Conservation (phyloP, 2,113 vertebrate species). For the Dipodomys ordii region DNA sequence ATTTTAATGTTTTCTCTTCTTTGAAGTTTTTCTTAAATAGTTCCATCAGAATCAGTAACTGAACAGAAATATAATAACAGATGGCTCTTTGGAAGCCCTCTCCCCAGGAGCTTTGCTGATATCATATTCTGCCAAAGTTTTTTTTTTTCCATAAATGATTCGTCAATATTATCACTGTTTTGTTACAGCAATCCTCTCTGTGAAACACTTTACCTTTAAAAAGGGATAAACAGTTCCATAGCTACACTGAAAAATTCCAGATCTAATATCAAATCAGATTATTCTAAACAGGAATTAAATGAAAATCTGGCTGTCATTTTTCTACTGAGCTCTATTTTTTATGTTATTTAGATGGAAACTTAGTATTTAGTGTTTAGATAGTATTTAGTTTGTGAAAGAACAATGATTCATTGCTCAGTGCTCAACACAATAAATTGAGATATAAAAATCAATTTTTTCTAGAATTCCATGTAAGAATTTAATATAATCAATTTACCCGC, state of each 20-base stretch:
- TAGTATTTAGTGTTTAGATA: background rate
- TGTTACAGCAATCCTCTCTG: constrained; percentile 52
- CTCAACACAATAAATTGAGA: background rate
- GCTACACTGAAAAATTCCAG: background rate
- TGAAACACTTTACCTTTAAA: constrained; percentile 32
- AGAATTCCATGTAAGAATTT: constrained; percentile 24
- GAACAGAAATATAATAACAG: constrained; percentile 52
- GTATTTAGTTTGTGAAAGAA: background rate
- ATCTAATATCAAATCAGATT: constrained; percentile 25
- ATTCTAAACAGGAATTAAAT: background rate
- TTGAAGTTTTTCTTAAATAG: constrained; percentile 36
- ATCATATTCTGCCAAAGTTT: constrained; percentile 63
- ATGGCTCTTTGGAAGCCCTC: constrained; percentile 70
- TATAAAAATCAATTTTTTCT: background rate
- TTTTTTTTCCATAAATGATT: constrained; percentile 79
- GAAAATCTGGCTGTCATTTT: constrained; percentile 32
- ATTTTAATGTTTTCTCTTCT: constrained; percentile 46
- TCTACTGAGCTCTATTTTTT: constrained; percentile 17
- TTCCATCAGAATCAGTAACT: constrained; percentile 71
- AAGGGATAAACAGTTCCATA: background rate
- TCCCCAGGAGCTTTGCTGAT: constrained; percentile 65
- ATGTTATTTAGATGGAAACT: constrained; percentile 9
- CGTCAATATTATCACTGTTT: constrained; percentile 75
- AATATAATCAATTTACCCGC: background rate
- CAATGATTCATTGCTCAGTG: background rate